Conservation (phyloP, 2,113 vertebrate species). For the Catharus bicknelli region DNA sequence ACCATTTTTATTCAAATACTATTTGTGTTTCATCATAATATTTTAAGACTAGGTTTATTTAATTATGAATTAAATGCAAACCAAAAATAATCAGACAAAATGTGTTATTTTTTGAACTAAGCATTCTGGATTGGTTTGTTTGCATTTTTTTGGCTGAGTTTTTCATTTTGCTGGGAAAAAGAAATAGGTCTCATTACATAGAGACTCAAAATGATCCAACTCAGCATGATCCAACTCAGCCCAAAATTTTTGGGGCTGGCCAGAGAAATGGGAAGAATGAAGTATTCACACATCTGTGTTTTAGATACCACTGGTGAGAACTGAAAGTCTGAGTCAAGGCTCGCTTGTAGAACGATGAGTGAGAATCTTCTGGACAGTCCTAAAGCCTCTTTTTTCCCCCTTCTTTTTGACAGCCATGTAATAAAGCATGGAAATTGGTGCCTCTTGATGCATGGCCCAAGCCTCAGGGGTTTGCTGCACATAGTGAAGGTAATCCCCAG, state of each 20-base stretch:
- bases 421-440: background rate
- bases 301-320: background rate
- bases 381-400: background rate
- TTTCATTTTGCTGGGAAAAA: background rate
- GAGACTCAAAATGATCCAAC: background rate
- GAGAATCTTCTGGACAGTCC: background rate
- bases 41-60: background rate
- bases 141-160: background rate
- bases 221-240: background rate
- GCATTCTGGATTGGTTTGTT: background rate
- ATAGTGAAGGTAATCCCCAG: background rate
- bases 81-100: background rate
- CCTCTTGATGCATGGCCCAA: background rate
- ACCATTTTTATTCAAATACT: background rate
- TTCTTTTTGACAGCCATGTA: background rate
- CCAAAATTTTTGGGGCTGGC: background rate
- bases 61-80: background rate
- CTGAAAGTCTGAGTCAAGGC: background rate
- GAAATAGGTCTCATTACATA: background rate
- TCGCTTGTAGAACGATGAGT: background rate
- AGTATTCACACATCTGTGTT: background rate
- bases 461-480: background rate
- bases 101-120: background rate
- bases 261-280: background rate
- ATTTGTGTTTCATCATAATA: background rate